Base-by-base conservation (phyloP, 2,888 invertebrate species). In the Stenolophus ochropezus region DNA sequence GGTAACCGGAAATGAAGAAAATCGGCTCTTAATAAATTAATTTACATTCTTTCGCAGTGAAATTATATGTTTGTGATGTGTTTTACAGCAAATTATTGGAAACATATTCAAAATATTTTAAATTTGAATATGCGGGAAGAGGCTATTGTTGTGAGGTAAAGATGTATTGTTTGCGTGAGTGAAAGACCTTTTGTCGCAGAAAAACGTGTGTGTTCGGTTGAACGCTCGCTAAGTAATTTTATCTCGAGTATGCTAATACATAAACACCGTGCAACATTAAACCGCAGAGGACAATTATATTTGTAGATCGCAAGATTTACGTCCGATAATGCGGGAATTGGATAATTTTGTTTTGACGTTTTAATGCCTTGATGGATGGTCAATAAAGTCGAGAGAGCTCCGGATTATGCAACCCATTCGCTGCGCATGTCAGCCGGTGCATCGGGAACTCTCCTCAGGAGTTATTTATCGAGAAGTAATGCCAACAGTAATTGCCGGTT, bases 341-440 rank as follows among this genome's bases (percentile, higher is more conserved):
- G 65, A 69, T 69, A 33, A 69, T 69, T 69, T 27, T 33, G 65
- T 69, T 65, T 69, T 33, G 65, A 69, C 65, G 33, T 33, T 69
- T 69, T 69, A 69, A 69, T 69, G 33, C 18, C 65, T n/a, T 69
- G 65, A 69, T 69, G 65, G 65, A 69, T 69, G 65, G 65, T 3
- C 33, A 69, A 33, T 69, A 69, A 33, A 69, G 23, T 61, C 21
- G 25, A 61, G 21, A 25, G 23, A 23, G 25, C 61, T 23, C 11
- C 4, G 14, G 8, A 18, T 69, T 27, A 69, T 69, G 33, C 65
- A 69, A 69, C 33, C 61, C 21, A 23, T 61, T 61, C 5, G 25
- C 21, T 23, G 11, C 25, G 6, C n/a, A 16, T 69, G 65, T 33
- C 33, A 69, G 27, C 14, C 61, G 61, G 61, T 27, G n/a, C 16